Conservation (phyloP, 2,888 invertebrate species). For the Hypercompe scribonia region DNA sequence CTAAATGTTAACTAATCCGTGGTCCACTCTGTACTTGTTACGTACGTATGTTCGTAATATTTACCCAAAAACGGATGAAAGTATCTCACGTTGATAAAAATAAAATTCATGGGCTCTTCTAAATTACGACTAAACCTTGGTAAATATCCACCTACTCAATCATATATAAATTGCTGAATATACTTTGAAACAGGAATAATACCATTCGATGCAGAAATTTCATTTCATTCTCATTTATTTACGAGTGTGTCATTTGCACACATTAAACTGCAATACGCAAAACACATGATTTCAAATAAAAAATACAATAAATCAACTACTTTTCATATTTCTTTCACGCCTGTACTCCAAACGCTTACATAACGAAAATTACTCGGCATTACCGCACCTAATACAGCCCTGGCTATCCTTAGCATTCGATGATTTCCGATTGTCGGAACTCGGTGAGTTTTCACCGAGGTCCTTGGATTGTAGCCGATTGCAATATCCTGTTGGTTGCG, state of each 20-base stretch:
- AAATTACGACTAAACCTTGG: too few species aligned
- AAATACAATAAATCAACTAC: not conserved
- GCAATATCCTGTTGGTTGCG: conserved; percentile 68
- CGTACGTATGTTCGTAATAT: too few species aligned
- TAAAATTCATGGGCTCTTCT: too few species aligned
- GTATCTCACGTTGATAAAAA: too few species aligned
- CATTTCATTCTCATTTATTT: too few species aligned
- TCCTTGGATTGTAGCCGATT: conserved; percentile 49
- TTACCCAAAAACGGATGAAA: too few species aligned
- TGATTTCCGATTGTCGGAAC: conserved; percentile 40
- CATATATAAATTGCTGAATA: too few species aligned
- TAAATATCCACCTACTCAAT: too few species aligned
- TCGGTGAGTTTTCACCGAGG: conserved; percentile 52
- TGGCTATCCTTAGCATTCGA: conserved; percentile 33
- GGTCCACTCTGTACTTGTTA: too few species aligned
- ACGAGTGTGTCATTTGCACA: too few species aligned
- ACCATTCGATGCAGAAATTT: not conserved
- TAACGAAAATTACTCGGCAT: not conserved
- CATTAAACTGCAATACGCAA: not conserved
- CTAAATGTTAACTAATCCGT: too few species aligned
- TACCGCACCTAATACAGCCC: conserved; percentile 19
- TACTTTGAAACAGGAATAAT: too few species aligned
- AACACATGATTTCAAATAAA: not conserved
- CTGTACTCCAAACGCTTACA: not conserved
- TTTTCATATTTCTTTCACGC: not conserved